A percentile compares a stretch with the other conserved stretches of the same genome.
Evolutionary conservation across 2,888 invertebrate species (phyloP).

Genomic region (Ypsolopha scabrella): DNA sequence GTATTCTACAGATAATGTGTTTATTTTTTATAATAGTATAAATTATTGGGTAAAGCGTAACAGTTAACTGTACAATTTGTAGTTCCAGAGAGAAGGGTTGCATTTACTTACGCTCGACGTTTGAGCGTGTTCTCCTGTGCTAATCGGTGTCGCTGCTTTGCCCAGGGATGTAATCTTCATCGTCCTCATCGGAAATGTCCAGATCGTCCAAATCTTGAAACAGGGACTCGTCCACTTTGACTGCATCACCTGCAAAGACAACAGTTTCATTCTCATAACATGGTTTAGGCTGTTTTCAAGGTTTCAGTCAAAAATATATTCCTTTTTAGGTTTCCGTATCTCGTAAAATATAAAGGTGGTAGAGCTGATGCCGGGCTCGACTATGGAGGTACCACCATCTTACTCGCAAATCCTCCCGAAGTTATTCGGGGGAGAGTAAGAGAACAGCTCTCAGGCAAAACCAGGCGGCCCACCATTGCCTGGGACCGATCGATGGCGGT

Average conservation of each 20-base stretch:
- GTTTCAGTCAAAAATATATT: too few species aligned
- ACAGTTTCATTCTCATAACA: too few species aligned
- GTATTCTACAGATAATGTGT: slow-evolving; percentile 49
- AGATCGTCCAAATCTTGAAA: slow-evolving; percentile 92
- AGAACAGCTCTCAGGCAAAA: too few species aligned
- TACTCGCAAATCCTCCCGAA: too few species aligned
- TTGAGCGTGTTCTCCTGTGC: slow-evolving; percentile 9
- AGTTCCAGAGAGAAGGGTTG: not conserved
- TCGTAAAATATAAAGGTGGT: too few species aligned
- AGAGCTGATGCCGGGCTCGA: too few species aligned
- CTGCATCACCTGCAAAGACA: slow-evolving; percentile 73
- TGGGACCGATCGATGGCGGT: too few species aligned
- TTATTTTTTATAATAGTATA: slow-evolving; percentile 29
- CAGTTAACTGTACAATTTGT: slow-evolving; percentile 15
- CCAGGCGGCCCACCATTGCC: too few species aligned
- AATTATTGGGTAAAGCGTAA: slow-evolving; percentile 27
- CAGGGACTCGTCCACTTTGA: slow-evolving; percentile 93
- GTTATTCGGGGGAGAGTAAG: too few species aligned
- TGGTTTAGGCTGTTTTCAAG: too few species aligned
- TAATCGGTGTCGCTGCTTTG: slow-evolving; percentile 59
- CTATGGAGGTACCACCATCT: too few species aligned
- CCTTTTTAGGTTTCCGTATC: too few species aligned
- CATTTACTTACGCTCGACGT: not conserved
- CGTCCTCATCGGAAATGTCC: slow-evolving; percentile 78
- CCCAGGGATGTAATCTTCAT: slow-evolving; percentile 74